phyloP scores from a whole-genome alignment of 1,140 invertebrate species.

The Eriosoma lanigerum region DNA sequence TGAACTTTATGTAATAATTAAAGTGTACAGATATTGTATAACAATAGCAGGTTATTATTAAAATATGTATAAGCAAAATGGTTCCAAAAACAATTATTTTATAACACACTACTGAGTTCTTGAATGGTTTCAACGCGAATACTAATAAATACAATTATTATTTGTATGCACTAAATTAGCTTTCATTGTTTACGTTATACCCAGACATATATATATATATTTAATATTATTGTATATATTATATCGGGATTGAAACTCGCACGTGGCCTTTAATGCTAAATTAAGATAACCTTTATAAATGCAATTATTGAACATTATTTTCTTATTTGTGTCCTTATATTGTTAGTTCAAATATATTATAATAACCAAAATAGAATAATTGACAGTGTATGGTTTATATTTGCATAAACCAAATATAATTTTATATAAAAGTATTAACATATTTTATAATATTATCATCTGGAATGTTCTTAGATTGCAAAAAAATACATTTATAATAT shows the following conservation, averaged over 20 bases:
- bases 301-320: conserved; percentile 18
- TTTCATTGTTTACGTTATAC: conserved; percentile 1
- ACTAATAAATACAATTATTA: conserved; percentile 9
- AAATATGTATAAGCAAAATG: neutral
- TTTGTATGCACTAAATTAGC: conserved; percentile 21
- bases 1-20: conserved; percentile 12
- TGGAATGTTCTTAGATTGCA: too few relatives aligned
- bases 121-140: conserved; percentile 4
- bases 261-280: conserved; percentile 35
- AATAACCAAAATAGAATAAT: conserved; percentile 25
- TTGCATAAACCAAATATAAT: neutral
- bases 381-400: neutral
- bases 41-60: neutral
- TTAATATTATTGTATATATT: neutral
- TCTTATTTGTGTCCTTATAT: conserved; percentile 34
- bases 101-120: neutral
- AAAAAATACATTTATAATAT: too few relatives aligned
- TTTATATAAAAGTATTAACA: neutral
- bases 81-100: neutral
- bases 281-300: conserved; percentile 40
- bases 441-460: too few relatives aligned
- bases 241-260: neutral
- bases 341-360: neutral
- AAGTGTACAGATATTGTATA: conserved; percentile 8
- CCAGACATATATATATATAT: neutral